Base-by-base conservation (phyloP, 2,113 vertebrate genomes). In the Colius striatus region DNA sequence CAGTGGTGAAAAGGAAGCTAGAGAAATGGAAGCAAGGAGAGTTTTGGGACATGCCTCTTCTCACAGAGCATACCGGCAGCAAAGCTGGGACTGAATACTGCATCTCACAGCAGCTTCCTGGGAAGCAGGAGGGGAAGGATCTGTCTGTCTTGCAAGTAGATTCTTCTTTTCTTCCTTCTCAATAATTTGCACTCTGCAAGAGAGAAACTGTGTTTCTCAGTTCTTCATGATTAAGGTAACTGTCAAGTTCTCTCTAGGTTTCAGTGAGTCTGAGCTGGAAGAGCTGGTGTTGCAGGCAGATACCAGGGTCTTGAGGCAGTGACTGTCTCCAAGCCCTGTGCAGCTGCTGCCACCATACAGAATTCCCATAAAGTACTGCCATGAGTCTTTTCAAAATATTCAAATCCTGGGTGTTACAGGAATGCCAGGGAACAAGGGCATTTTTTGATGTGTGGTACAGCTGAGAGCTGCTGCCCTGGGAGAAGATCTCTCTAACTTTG, bases 91-190 rank as follows among this genome's bases (percentile, higher is more conserved):
- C 26, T 70, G 88, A 95, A 58, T 36, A 47, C 10, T 6, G 20
- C 23, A 14, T 47, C 58, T 47, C 2, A 1, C 30, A 60, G 7
- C 26, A 53, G 4, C 6, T 79, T 72, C 53, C 45, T 36, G 4
- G 3, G 53, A 89, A 68, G 4, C 1, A 6, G 34, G 23, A 76
- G 27, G 23, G 23, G 54, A 82, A 85, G 36, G 41, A 34, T 51
- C 25, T 0, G 51, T 26, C 32, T 50, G 11, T 66, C 51, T 53
- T 51, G n/a, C 32, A 38, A 0, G 0, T 58, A 55, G 71, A 41
- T 20, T 84, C 10, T 89, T 77, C 61, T 48, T 61, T 3, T 2
- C 34, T 60, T 86, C 55, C 67, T 77, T 88, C 23, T 81, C 48
- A 41, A 3, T 76, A 61, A 41, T 48, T 76, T 62, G 36, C 30